Evolutionary conservation across 2,888 invertebrate species (phyloP), one percentile per base, ranked within the genome.

Genomic region (Napeogenes inachia): DNA sequence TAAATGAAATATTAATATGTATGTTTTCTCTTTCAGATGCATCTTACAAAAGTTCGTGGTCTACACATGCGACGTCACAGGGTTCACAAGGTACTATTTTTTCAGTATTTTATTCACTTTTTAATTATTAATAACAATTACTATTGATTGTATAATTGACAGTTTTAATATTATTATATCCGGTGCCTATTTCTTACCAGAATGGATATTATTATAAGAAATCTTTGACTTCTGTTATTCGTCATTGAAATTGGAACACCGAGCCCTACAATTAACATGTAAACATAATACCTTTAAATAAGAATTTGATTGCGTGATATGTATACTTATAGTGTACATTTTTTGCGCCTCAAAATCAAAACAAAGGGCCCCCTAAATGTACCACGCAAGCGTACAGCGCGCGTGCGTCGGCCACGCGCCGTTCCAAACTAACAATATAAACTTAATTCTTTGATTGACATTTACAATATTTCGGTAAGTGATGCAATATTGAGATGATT

Each of bases 41-140:
- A 66, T 95, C 96, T 66, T 96, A 96, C 90, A 96, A 96, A 92
- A 94, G 95, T 82, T 93, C 95, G 85, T 96, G 96, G 96, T 94
- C 94, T 75, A 92, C 95, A 77, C 95, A 95, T 84, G 91, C 94
- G 69, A 88, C 95, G 70, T 91, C 95, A 80, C 95, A 95, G 81
- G 88, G 82, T 72, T 90, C 95, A 73, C 95, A 95, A 93, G 95
- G 95, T 95, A 84, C 10, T 42, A 6, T 42, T 3, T 21, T 21
- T 21, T 21, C 21, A 21, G 21, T 21, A 21, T 21, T 21, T 21
- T 21, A 21, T 38, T 6, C 38, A 38, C 4, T 8, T 38, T 6
- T 6, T 38, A 6, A 38, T 4, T 8, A 4, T 6, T 38, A 38
- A 38, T 38, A 38, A 38, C 3, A 38, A 38, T 3, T 38, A 2